Base-by-base conservation (phyloP, 1,140 invertebrate genomes). In the Coelopa frigida region DNA sequence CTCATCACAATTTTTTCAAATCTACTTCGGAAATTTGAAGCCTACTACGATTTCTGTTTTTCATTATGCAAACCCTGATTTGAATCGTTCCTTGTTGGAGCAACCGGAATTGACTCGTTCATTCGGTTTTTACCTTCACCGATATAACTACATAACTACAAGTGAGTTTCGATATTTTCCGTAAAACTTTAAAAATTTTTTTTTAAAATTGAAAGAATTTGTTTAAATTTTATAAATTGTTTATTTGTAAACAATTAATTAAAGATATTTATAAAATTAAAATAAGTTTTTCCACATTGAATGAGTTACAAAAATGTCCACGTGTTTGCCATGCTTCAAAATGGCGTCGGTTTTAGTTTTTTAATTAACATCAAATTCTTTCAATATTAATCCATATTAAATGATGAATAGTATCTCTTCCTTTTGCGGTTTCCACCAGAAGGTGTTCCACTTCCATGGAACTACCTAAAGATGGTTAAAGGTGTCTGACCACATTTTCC, bases 371-470 rank as follows among this genome's bases (percentile, higher is more conserved):
- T 33, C 10, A 24, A 37, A 14, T 23, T 12, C 33, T 21, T 22
- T 3, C 23, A 11, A 27, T 35, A 12, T 50, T 40, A 12, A 33
- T 33, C 24, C 32, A 22, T 38, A 36, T 38, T 46, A 36, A 50
- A 53, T 64, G 61, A 68, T 69, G 60, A 66, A 41, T 43, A 49
- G 20, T 23, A 44, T 62, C 70, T 68, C 62, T 74, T 72, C 74
- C 76, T 79, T 80, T 79, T 76, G 77, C 75, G 77, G 77, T 81
- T 80, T 79, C 75, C 76, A 72, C 76, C 75, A 74, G 74, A 79
- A 64, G 72, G 71, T 53, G 58, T 50, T 56, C 68, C 23, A 42
- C 27, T 35, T 70, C 47, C 51, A 50, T 48, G 49, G 11, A 22
- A 23, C 41, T 26, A 53, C 74, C 72, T 70, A 75, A 77, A 49